Evolutionary conservation across 2,113 vertebrate genomes (phyloP).

Genomic region (Clarias magur): DNA sequence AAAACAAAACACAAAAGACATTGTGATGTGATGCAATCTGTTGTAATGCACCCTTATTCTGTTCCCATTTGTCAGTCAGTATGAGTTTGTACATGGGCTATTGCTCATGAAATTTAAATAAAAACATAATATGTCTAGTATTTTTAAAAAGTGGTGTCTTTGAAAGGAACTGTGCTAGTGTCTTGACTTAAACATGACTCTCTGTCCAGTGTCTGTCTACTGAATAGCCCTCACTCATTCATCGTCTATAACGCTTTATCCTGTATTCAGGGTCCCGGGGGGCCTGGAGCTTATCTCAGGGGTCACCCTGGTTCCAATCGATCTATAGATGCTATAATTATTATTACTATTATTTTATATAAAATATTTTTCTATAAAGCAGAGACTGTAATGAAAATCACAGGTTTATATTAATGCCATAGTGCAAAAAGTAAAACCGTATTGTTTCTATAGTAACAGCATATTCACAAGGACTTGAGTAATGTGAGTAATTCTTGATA

Average conservation of each 20-base stretch:
- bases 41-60: conserved; percentile 6
- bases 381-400: background rate
- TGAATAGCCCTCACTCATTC: background rate
- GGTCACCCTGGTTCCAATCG: too few relatives aligned
- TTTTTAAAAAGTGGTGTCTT: background rate
- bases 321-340: too few relatives aligned
- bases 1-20: conserved; percentile 17
- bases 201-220: background rate
- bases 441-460: background rate
- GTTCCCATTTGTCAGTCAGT: background rate
- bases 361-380: background rate
- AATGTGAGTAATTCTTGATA: background rate
- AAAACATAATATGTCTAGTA: background rate
- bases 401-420: background rate
- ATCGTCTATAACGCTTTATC: too few relatives aligned
- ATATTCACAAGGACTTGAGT: background rate
- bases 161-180: background rate
- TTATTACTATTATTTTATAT: too few relatives aligned
- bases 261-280: too few relatives aligned
- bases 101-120: background rate
- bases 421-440: background rate
- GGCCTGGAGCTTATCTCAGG: too few relatives aligned
- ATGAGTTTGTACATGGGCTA: background rate
- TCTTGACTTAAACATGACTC: background rate
- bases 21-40: conserved; percentile 4